Percentiles rank a stretch among this genome's conserved stretches.
These are phyloP conservation scores for Cheiracanthium punctorium DNA, from an alignment of 2,888 invertebrate species.

Conservation along the genomic window DNA sequence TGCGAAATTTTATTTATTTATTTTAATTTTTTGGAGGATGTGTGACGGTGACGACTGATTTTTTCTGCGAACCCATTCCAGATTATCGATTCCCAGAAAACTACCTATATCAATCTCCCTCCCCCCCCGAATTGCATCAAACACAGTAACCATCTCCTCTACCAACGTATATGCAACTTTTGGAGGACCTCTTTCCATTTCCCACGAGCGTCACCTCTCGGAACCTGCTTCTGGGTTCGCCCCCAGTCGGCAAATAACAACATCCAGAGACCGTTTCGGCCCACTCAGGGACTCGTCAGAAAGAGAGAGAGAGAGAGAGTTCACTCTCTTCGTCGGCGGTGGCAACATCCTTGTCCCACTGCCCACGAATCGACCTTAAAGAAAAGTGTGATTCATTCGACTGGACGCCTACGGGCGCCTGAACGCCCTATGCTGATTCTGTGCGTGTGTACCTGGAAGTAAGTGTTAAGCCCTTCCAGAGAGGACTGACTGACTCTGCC, in stretches of 20 bases:
- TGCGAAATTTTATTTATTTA: too few relatives aligned
- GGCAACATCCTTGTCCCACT: slow-evolving; percentile 53
- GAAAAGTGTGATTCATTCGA: slow-evolving; percentile 35
- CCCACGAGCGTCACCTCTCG: neutral
- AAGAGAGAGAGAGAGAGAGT: neutral
- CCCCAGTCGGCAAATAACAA: neutral
- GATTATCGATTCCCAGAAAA: too few relatives aligned
- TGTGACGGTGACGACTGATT: too few relatives aligned
- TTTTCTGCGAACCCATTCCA: too few relatives aligned
- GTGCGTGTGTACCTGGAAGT: slow-evolving; percentile 5
- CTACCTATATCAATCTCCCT: too few relatives aligned
- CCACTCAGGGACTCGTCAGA: neutral
- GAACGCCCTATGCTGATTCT: neutral
- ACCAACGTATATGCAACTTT: too few relatives aligned
- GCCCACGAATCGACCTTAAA: slow-evolving; percentile 57
- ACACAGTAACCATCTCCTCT: too few relatives aligned
- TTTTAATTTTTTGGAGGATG: too few relatives aligned
- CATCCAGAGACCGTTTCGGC: neutral
- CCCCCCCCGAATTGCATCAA: too few relatives aligned
- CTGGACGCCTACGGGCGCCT: slow-evolving; percentile 18
- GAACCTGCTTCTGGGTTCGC: neutral
- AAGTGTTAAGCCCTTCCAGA: neutral
- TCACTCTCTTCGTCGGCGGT: slow-evolving; percentile 1
- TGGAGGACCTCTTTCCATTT: too few relatives aligned
- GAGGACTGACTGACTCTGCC: too few relatives aligned